Base-by-base conservation (phyloP, 2,888 invertebrate genomes). In the Plusia festucae region DNA sequence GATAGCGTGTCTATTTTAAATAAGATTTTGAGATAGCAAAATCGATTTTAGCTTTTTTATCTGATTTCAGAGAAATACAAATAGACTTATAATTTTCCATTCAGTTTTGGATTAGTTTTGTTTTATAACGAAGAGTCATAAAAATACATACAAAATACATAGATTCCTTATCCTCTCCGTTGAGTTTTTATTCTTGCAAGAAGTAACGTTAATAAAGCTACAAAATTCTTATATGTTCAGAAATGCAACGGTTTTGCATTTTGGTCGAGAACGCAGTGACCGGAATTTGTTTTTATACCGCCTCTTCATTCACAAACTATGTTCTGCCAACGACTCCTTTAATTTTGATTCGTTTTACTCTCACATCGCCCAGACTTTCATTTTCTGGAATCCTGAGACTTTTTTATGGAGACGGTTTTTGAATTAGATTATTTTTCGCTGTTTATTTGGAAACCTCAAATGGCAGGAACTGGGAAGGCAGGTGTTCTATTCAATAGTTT, bases 281-380 rank as follows among this genome's bases (percentile, higher is more conserved):
- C 76, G 68, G 67, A 74, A 77, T 44, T 27, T 27, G 53, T 70
- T 77, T 76, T 67, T 53, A 51, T 57, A 54, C 60, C 8, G 60
- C 57, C 71, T 68, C 67, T 62, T 69, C 70, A 72, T 75, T 73
- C 68, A 67, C 52, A 62, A 79, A 65, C 62, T 67, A 69, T 68
- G 58, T 82, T 73, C 72, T 72, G 70, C 77, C 69, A 51, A 61
- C 57, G 64, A 74, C 69, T 78, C 51, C 71, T 69, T 75, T 81
- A 73, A 76, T 79, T 79, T 76, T 67, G 57, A 63, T 65, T 70
- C 44, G 53, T 68, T 69, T 68, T 72, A 22, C 67, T 55, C 32
- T 46, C 20, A 54, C 46, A 27, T 20, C 13, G 6, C n/a, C 9
- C 20, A 54, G 58, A 70, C 63, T 76, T 73, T 75, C 62, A 63